Percentiles rank a stretch among this genome's conserved stretches.
These are phyloP conservation scores for Papilio gigon DNA, from an alignment of 2,888 invertebrate species.

Conservation along the genomic window DNA sequence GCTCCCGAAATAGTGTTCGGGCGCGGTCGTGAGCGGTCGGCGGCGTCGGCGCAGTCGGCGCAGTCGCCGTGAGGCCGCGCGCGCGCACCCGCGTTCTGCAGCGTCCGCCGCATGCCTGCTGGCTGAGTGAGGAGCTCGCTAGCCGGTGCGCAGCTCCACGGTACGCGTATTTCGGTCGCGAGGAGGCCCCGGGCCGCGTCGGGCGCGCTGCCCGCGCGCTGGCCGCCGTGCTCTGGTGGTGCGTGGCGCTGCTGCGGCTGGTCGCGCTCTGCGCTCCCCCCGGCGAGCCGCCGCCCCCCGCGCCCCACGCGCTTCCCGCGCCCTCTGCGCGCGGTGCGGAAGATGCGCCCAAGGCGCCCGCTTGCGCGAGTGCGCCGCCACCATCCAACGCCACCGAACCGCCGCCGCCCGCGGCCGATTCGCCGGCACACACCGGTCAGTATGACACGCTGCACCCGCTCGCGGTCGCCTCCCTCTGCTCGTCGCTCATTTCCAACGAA, in stretches of 20 bases:
- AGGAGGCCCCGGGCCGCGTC: slow-evolving; percentile 77
- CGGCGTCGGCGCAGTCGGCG: slow-evolving; percentile 76
- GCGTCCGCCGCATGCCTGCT: slow-evolving; percentile 59
- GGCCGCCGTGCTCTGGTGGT: slow-evolving; percentile 82
- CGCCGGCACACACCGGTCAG: slow-evolving; percentile 72
- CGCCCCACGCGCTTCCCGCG: slow-evolving; percentile 70
- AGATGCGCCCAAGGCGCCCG: slow-evolving; percentile 73
- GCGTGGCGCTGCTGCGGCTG: slow-evolving; percentile 82
- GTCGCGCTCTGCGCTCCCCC: slow-evolving; percentile 78
- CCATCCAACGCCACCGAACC: slow-evolving; percentile 69
- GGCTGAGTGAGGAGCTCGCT: slow-evolving; percentile 49
- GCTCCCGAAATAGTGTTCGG: slow-evolving; percentile 83
- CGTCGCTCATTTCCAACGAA: not conserved
- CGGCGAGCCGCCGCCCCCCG: slow-evolving; percentile 69
- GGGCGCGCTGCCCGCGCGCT: slow-evolving; percentile 80
- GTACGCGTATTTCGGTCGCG: slow-evolving; percentile 80
- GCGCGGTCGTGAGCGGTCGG: slow-evolving; percentile 78
- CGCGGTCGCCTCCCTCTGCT: slow-evolving; percentile 38
- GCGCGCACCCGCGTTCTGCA: slow-evolving; percentile 79
- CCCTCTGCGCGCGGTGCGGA: slow-evolving; percentile 75
- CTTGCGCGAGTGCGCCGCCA: slow-evolving; percentile 76
- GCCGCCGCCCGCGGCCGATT: slow-evolving; percentile 60
- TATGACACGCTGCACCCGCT: slow-evolving; percentile 48
- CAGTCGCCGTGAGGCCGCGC: slow-evolving; percentile 81
- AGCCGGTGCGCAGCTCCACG: slow-evolving; percentile 64